These are phyloP conservation scores for Rhinogobius similis DNA, from an alignment of 2,113 vertebrate species.

Conservation along the genomic window DNA sequence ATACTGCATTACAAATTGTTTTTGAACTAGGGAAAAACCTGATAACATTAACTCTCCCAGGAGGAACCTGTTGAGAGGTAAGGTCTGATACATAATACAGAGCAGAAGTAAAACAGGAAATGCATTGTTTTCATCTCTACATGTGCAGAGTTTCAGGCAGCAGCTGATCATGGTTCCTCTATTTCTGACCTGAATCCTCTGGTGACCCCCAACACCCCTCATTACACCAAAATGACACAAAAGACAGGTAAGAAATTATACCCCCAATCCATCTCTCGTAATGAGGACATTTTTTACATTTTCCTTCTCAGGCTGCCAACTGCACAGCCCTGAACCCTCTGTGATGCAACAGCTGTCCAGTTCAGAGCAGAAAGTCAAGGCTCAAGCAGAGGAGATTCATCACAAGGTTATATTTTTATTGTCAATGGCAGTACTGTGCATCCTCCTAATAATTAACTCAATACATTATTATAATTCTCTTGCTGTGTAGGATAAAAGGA, in stretches of 20 bases:
- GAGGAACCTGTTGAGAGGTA: constrained; percentile 62
- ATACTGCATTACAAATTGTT: neutral
- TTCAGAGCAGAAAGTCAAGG: constrained; percentile 78
- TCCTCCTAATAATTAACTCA: neutral
- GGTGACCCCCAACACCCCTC: neutral
- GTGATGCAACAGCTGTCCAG: constrained; percentile 76
- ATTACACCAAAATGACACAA: constrained; percentile 14
- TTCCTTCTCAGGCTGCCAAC: constrained; percentile 52
- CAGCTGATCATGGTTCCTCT: constrained; percentile 25
- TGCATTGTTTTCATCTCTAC: neutral
- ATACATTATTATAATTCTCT: neutral
- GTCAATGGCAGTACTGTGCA: neutral
- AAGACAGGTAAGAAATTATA: constrained; percentile 33
- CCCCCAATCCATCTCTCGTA: neutral
- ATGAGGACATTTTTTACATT: neutral
- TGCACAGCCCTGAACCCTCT: constrained; percentile 70
- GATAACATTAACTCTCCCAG: constrained; percentile 40
- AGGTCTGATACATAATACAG: neutral
- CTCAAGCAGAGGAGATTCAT: constrained; percentile 78
- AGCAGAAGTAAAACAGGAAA: constrained; percentile 8
- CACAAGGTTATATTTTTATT: constrained; percentile 69
- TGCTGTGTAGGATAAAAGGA: constrained; percentile 77
- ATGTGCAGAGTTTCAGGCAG: constrained; percentile 51
- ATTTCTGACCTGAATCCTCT: constrained; percentile 18
- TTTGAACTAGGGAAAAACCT: constrained; percentile 40